Conservation (phyloP, 2,888 invertebrate species). For the Amphipoea oculea region DNA sequence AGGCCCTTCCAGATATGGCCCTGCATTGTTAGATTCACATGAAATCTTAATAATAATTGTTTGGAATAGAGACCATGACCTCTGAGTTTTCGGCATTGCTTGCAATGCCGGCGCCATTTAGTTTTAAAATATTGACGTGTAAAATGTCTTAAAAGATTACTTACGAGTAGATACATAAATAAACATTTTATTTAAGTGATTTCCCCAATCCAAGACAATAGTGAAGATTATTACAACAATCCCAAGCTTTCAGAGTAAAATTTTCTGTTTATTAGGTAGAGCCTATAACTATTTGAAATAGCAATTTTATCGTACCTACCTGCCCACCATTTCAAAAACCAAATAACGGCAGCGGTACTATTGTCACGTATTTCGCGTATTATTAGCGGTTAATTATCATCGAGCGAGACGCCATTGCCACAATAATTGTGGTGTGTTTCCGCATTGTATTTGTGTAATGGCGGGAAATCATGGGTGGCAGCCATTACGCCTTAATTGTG, state of each 20-base stretch:
- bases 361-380: constrained; percentile 49
- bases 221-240: not conserved
- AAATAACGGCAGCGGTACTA: constrained; percentile 32
- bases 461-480: constrained; percentile 56
- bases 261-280: too few species aligned
- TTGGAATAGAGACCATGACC: too few species aligned
- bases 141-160: too few species aligned
- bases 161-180: not conserved
- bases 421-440: constrained; percentile 63
- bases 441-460: constrained; percentile 64
- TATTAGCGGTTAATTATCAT: constrained; percentile 65
- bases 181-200: not conserved
- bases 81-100: too few species aligned
- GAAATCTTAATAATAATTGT: too few species aligned
- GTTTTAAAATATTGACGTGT: too few species aligned
- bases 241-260: too few species aligned
- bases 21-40: too few species aligned
- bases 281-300: not conserved
- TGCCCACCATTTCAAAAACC: constrained; percentile 23
- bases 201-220: not conserved
- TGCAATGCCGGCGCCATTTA: too few species aligned
- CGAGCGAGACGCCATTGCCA: constrained; percentile 58
- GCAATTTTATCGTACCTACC: not conserved
- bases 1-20: too few species aligned
- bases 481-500: constrained; percentile 70